A percentile compares a stretch with the other conserved stretches of the same genome.
These are phyloP conservation scores for Sympetrum striolatum DNA, from an alignment of 2,888 invertebrate species.

Conservation along the genomic window DNA sequence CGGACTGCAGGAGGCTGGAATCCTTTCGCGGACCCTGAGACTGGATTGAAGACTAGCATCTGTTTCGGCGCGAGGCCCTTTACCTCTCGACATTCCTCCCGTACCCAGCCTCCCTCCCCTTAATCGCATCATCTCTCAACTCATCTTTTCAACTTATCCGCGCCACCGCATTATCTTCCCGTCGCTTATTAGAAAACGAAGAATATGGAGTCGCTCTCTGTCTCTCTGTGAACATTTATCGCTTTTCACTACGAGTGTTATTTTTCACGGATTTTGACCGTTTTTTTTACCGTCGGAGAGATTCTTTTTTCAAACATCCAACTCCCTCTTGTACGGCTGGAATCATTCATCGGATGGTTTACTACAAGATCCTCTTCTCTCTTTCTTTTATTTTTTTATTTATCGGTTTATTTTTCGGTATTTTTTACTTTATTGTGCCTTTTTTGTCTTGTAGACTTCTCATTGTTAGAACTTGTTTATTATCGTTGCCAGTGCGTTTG, in stretches of 20 bases:
- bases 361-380: too few relatives aligned
- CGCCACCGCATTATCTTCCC: background rate
- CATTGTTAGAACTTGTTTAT: background rate
- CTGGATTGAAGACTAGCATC: background rate
- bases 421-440: too few relatives aligned
- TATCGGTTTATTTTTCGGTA: background rate
- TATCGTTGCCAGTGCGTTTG: background rate
- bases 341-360: background rate
- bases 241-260: background rate
- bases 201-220: background rate
- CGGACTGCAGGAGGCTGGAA: background rate
- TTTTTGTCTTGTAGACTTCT: too few relatives aligned
- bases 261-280: background rate
- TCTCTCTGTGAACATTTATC: background rate
- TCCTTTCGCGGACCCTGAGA: background rate
- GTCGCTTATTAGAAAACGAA: background rate
- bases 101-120: background rate
- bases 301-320: background rate
- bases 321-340: background rate
- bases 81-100: background rate
- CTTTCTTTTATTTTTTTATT: background rate
- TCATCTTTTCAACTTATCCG: background rate
- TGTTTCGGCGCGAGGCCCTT: background rate
- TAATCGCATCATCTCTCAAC: background rate
- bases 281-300: too few relatives aligned